Conservation (phyloP, 2,113 vertebrate genomes). For the Poeciliopsis occidentalis region DNA sequence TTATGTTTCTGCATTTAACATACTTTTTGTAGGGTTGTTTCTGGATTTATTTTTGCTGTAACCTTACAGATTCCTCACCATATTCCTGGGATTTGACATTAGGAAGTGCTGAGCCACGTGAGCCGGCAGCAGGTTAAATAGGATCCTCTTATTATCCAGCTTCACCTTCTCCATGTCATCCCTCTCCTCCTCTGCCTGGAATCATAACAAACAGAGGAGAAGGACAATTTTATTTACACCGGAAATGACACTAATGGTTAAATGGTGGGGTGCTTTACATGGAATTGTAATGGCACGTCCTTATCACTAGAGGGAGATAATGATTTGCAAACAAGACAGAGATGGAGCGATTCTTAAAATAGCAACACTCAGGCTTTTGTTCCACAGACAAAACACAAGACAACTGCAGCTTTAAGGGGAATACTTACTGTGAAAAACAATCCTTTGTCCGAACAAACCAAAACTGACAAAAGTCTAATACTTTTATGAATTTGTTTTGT, state of each 20-base stretch:
- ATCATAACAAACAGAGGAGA: constrained; percentile 4
- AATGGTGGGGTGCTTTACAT: neutral
- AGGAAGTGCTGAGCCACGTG: constrained; percentile 99
- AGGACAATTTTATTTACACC: neutral
- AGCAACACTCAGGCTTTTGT: constrained; percentile 32
- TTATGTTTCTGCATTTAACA: neutral
- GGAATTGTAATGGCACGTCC: constrained; percentile 49
- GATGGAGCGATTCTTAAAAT: constrained; percentile 45
- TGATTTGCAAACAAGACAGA: constrained; percentile 52
- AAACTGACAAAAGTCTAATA: neutral
- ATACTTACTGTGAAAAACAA: neutral
- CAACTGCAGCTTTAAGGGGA: constrained; percentile 9
- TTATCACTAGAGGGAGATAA: constrained; percentile 72
- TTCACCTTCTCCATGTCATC: constrained; percentile 98
- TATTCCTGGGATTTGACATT: constrained; percentile 97
- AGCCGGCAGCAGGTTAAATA: constrained; percentile 96
- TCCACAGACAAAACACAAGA: constrained; percentile 16
- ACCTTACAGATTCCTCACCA: constrained; percentile 82
- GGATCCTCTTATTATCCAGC: constrained; percentile 96
- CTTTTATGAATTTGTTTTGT: neutral
- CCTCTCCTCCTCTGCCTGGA: constrained; percentile 94
- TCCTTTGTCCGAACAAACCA: neutral
- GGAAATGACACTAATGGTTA: too few species aligned
- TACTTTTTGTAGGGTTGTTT: neutral
- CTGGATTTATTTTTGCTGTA: neutral